A percentile compares a stretch with the other conserved stretches of the same genome.
Conservation (phyloP, 2,797 vertebrate genomes). For the Xiphophorus birchmanni region DNA sequence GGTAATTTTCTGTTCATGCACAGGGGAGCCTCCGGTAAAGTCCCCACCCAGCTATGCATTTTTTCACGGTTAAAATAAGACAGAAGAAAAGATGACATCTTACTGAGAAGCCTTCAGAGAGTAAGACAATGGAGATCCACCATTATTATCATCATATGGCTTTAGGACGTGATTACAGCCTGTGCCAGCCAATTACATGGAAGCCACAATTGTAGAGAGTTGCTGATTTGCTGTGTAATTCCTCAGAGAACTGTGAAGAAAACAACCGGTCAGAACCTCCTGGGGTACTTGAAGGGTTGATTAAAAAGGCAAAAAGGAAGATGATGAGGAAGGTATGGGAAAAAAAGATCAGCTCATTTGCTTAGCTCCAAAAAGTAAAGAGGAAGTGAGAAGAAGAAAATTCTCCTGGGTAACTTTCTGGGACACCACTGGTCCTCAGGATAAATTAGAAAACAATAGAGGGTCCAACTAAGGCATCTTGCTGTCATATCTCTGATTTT, state of each 20-base stretch:
- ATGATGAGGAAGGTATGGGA: conserved; percentile 5
- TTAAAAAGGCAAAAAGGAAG: conserved; percentile 34
- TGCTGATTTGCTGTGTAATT: conserved; percentile 50
- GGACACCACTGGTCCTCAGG: conserved; percentile 10
- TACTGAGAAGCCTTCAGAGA: conserved; percentile 48
- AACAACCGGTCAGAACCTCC: conserved; percentile 53
- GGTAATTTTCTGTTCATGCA: conserved; percentile 49
- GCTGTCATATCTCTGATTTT: conserved; percentile 8
- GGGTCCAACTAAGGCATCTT: not conserved
- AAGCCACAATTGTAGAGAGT: conserved; percentile 57
- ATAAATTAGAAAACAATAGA: conserved; percentile 19
- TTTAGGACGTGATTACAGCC: conserved; percentile 56
- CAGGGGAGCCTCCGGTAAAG: conserved; percentile 19
- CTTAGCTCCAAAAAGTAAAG: conserved; percentile 5
- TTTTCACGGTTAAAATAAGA: conserved; percentile 26
- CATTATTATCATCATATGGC: conserved; percentile 59
- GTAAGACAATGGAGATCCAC: conserved; percentile 50
- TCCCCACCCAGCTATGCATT: conserved; percentile 1
- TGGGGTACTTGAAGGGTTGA: conserved; percentile 36
- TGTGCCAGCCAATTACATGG: conserved; percentile 61
- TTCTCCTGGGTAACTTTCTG: conserved; percentile 10
- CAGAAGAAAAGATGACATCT: conserved; percentile 37
- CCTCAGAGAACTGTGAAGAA: conserved; percentile 50
- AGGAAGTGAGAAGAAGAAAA: not conserved
- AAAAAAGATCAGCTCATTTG: conserved; percentile 22